Conservation (phyloP, 2,797 vertebrate species). For the Silurus lanzhouensis region DNA sequence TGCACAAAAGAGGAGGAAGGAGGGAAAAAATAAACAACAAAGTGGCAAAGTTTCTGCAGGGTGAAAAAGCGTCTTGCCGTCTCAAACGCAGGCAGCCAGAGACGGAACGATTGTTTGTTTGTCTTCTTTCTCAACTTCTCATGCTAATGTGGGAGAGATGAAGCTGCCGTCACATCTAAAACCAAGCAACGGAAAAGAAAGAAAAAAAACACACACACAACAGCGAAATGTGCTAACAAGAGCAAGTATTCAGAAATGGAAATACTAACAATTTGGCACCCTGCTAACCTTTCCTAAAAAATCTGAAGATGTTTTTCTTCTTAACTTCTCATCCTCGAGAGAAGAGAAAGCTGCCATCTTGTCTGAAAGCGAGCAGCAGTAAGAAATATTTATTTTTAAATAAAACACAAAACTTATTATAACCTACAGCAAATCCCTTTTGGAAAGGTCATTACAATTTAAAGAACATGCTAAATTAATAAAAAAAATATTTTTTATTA, state of each 20-base stretch:
- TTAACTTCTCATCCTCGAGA: neutral
- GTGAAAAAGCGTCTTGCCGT: constrained; percentile 57
- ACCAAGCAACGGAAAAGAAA: neutral
- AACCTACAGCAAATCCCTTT: neutral
- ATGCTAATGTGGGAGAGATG: constrained; percentile 21
- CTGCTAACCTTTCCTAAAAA: neutral
- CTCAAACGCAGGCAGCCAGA: neutral
- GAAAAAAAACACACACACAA: neutral
- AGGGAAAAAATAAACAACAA: constrained; percentile 56
- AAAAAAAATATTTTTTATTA: too few relatives aligned
- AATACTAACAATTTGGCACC: neutral
- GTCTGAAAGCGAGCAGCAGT: neutral
- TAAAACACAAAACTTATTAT: neutral
- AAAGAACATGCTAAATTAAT: neutral
- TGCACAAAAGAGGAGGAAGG: constrained; percentile 41
- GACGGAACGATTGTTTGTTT: constrained; percentile 35
- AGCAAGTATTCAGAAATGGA: neutral
- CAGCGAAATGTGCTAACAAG: neutral
- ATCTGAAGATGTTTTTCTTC: neutral
- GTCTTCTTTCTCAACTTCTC: constrained; percentile 58
- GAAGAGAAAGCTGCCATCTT: neutral
- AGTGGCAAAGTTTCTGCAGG: constrained; percentile 58
- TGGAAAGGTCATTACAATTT: neutral
- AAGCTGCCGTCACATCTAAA: neutral
- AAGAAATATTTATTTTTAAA: neutral